A percentile compares a stretch with the other conserved stretches of the same genome.
Conservation (phyloP, 1,140 invertebrate genomes). For the Caenorhabditis latens region DNA sequence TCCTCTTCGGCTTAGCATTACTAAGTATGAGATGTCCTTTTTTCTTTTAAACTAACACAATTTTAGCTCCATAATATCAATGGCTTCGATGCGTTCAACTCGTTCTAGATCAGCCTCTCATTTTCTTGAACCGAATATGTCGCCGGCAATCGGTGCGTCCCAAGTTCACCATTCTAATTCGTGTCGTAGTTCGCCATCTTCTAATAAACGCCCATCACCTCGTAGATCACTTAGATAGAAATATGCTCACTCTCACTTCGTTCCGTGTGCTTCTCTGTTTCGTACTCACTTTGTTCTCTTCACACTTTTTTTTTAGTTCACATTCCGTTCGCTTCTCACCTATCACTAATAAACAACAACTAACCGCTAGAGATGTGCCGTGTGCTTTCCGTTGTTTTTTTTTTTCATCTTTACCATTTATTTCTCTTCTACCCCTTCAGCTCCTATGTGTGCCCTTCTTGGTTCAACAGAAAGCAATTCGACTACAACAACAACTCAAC, state of each 20-base stretch:
- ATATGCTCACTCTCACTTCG: not conserved
- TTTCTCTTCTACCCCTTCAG: conserved; percentile 17
- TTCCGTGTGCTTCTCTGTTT: not conserved
- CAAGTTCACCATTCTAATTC: conserved; percentile 38
- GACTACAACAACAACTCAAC: conserved; percentile 31
- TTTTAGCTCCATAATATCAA: conserved; percentile 65
- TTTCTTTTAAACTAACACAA: not conserved
- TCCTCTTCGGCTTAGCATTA: conserved; percentile 62
- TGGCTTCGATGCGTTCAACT: conserved; percentile 61
- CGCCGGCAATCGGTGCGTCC: conserved; percentile 58
- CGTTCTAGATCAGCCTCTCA: conserved; percentile 56
- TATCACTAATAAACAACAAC: not conserved
- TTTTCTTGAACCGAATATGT: conserved; percentile 57
- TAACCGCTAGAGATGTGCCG: conserved; percentile 5
- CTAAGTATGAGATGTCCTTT: conserved; percentile 39
- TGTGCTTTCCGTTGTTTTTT: not conserved
- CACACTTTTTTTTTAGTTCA: conserved; percentile 1
- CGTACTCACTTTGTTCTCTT: not conserved
- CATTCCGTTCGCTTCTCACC: not conserved
- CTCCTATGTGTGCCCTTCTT: conserved; percentile 42
- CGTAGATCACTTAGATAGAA: conserved; percentile 51
- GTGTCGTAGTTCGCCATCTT: conserved; percentile 40
- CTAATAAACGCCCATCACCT: conserved; percentile 28
- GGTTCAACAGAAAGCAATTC: conserved; percentile 44
- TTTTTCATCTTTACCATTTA: not conserved